Conservation (phyloP, 2,797 vertebrate genomes). For the Ctenochaetus hawaiiensis region DNA sequence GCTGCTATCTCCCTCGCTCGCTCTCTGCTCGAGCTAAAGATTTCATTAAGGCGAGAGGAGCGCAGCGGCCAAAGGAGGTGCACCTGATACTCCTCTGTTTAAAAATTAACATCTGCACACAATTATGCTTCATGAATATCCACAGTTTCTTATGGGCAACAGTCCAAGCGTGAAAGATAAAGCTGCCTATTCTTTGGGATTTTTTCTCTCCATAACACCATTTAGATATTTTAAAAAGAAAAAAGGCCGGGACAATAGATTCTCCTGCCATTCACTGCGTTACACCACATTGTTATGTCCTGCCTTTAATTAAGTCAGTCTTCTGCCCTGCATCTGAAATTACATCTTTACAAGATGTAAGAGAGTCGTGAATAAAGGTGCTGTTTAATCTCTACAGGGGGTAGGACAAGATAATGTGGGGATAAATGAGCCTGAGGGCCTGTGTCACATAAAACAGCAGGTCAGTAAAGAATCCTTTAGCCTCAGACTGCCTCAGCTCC, state of each 20-base stretch:
- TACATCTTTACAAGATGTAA: slow-evolving; percentile 74
- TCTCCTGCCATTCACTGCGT: slow-evolving; percentile 52
- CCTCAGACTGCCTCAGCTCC: slow-evolving; percentile 69
- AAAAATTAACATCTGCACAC: slow-evolving; percentile 86
- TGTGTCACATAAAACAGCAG: slow-evolving; percentile 48
- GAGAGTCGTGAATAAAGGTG: slow-evolving; percentile 57
- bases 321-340: slow-evolving; percentile 70
- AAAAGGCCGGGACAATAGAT: slow-evolving; percentile 48
- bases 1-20: slow-evolving; percentile 67
- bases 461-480: slow-evolving; percentile 72
- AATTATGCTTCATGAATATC: slow-evolving; percentile 88
- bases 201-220: slow-evolving; percentile 47
- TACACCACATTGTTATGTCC: slow-evolving; percentile 43
- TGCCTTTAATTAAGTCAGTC: slow-evolving; percentile 61
- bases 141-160: slow-evolving; percentile 69
- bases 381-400: slow-evolving; percentile 68
- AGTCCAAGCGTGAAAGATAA: slow-evolving; percentile 74
- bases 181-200: slow-evolving; percentile 56
- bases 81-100: slow-evolving; percentile 87
- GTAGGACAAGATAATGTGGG: slow-evolving; percentile 66
- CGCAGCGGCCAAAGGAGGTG: slow-evolving; percentile 76
- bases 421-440: slow-evolving; percentile 62
- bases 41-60: slow-evolving; percentile 84
- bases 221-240: slow-evolving; percentile 33
- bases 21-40: slow-evolving; percentile 73